Evolutionary conservation across 2,888 invertebrate species (phyloP).

Genomic region (Schizotus pectinicornis): DNA sequence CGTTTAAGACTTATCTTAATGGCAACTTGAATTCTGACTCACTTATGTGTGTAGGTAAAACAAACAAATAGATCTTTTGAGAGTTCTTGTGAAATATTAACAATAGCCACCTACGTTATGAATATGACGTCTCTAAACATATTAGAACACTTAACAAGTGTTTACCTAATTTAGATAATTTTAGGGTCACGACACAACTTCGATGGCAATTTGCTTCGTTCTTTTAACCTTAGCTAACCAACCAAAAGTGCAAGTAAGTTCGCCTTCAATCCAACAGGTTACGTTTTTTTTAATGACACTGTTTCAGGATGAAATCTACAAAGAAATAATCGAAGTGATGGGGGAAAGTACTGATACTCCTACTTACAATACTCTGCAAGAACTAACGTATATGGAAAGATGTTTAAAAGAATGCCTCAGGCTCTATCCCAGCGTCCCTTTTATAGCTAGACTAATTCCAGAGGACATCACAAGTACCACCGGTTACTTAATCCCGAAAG

Average conservation of each 20-base stretch:
- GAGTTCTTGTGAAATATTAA: too few relatives aligned
- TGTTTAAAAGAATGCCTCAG: constrained; percentile 39
- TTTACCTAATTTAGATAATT: too few relatives aligned
- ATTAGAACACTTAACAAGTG: too few relatives aligned
- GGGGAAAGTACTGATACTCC: constrained; percentile 5
- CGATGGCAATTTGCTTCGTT: constrained; percentile 49
- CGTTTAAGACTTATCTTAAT: too few relatives aligned
- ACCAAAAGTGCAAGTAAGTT: constrained; percentile 57
- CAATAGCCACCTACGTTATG: too few relatives aligned
- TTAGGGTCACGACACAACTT: constrained; percentile 70
- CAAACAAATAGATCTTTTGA: too few relatives aligned
- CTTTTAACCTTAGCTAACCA: constrained; percentile 49
- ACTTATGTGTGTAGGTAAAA: too few relatives aligned
- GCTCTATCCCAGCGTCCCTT: constrained; percentile 37
- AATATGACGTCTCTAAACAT: too few relatives aligned
- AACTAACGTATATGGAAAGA: constrained; percentile 23
- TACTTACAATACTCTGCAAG: constrained; percentile 18
- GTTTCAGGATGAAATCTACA: constrained; percentile 13
- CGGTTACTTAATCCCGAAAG: constrained; percentile 30
- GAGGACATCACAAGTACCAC: constrained; percentile 12
- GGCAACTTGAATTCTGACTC: too few relatives aligned
- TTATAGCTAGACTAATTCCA: constrained; percentile 13
- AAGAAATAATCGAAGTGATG: constrained; percentile 15
- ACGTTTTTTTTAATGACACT: too few relatives aligned
- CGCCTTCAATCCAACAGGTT: too few relatives aligned